Conservation (phyloP, 2,113 vertebrate species). For the Anolis carolinensis region DNA sequence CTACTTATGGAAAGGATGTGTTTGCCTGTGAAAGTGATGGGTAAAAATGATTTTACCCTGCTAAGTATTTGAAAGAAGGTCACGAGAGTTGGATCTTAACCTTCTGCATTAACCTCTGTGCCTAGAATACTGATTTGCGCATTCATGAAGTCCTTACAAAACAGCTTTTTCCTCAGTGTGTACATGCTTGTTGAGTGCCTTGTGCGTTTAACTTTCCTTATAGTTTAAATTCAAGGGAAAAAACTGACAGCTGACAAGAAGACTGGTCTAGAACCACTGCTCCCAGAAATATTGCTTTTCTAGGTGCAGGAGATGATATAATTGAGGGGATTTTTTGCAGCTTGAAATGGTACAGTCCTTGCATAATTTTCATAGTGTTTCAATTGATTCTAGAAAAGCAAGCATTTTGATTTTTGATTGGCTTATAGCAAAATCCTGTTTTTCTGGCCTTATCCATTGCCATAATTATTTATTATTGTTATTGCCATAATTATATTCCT, state of each 20-base stretch:
- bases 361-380: neutral
- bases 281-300: neutral
- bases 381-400: too few relatives aligned
- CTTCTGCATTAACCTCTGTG: neutral
- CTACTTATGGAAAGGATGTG: neutral
- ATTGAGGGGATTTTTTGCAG: neutral
- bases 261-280: neutral
- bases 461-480: too few relatives aligned
- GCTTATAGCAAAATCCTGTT: neutral
- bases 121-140: neutral
- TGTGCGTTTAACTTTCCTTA: neutral
- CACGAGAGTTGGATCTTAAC: too few relatives aligned
- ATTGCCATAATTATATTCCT: neutral
- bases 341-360: neutral
- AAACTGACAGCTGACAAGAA: neutral
- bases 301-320: neutral
- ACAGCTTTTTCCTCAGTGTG: too few relatives aligned
- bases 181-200: neutral
- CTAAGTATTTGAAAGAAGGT: neutral
- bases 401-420: neutral
- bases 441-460: neutral
- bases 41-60: neutral
- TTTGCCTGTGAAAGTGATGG: neutral
- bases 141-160: neutral
- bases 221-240: neutral